Evolutionary conservation across 2,888 invertebrate genomes (phyloP).

Genomic region (Lomographa bimaculata): DNA sequence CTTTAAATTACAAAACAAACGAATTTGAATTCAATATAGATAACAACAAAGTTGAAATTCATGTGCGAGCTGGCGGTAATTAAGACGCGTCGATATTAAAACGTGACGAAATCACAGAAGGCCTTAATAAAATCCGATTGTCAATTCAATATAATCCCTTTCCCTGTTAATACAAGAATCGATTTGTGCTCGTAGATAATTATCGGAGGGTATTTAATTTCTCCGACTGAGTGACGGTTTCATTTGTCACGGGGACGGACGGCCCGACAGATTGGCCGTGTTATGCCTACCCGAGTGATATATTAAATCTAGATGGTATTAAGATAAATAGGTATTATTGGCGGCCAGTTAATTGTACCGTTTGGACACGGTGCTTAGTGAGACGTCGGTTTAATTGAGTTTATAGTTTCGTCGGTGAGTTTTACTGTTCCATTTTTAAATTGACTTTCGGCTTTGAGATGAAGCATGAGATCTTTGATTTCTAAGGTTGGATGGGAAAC

Average conservation of each 20-base stretch:
- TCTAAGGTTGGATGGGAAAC: slow-evolving; percentile 1
- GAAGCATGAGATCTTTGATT: too few relatives aligned
- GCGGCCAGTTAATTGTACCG: slow-evolving; percentile 47
- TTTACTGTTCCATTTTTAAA: slow-evolving; percentile 7
- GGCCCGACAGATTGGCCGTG: slow-evolving; percentile 48
- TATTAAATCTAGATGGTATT: slow-evolving; percentile 54
- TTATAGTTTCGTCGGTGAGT: slow-evolving; percentile 17
- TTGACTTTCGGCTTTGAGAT: slow-evolving; percentile 15
- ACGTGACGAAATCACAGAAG: slow-evolving; percentile 30
- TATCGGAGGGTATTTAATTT: slow-evolving; percentile 48
- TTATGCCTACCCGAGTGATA: slow-evolving; percentile 49
- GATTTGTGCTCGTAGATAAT: slow-evolving; percentile 50
- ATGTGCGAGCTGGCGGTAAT: slow-evolving; percentile 5
- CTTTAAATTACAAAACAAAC: slow-evolving; percentile 23
- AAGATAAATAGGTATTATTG: slow-evolving; percentile 52
- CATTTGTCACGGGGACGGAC: slow-evolving; percentile 52
- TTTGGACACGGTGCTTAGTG: slow-evolving; percentile 40
- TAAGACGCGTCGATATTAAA: slow-evolving; percentile 21
- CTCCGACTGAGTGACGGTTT: slow-evolving; percentile 45
- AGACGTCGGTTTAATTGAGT: slow-evolving; percentile 31
- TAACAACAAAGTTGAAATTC: slow-evolving; percentile 5
- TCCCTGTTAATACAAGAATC: slow-evolving; percentile 34
- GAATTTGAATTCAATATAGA: slow-evolving; percentile 1
- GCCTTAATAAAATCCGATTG: slow-evolving; percentile 31
- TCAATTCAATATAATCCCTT: slow-evolving; percentile 41